Evolutionary conservation across 2,797 vertebrate species (phyloP), one percentile per base, ranked within the genome.

Genomic region (Hemibagrus guttatus): DNA sequence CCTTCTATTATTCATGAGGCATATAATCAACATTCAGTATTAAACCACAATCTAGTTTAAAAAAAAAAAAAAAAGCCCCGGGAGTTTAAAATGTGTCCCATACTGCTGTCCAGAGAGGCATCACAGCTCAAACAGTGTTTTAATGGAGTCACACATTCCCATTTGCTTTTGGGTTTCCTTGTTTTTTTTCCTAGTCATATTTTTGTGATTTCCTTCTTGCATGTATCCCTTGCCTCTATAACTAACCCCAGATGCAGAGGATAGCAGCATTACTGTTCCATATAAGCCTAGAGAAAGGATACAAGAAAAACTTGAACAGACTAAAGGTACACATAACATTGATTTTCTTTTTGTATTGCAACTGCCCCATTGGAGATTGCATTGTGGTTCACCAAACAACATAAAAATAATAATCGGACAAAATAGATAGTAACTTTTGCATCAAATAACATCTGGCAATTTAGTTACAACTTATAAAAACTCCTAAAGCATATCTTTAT

Each of bases 251-350:
- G 74, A 84, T 92, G 91, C 93, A 97, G 97, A 97, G 92, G 96
- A 96, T 89, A 95, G 94, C 88, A 90, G 94, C 92, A 91, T 95
- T 93, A 95, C 95, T 91, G 93, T 95, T 91, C 93, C 92, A 91
- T 95, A 96, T 92, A 97, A 95, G 79, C 92, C 96, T 49, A 94
- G 93, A 92, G 97, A 96, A 92, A 96, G 87, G 86, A 88, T 85
- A 82, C 35, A 83, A 85, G 80, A 90, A 21, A 85, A 90, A 86
- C 81, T 75, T 93, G 93, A 96, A 90, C 94, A 95, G 78, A 87
- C 87, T 81, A 94, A 94, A 96, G 95, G 95, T 96, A 95, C 94
- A 86, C 91, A 52, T 31, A 81, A 84, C 58, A 61, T 72, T 84
- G 58, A 19, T 35, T 21, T 72, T 46, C 17, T 35, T 39, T 72